phyloP scores from a whole-genome alignment of 2,113 vertebrate genomes.

The Mobula birostris region DNA sequence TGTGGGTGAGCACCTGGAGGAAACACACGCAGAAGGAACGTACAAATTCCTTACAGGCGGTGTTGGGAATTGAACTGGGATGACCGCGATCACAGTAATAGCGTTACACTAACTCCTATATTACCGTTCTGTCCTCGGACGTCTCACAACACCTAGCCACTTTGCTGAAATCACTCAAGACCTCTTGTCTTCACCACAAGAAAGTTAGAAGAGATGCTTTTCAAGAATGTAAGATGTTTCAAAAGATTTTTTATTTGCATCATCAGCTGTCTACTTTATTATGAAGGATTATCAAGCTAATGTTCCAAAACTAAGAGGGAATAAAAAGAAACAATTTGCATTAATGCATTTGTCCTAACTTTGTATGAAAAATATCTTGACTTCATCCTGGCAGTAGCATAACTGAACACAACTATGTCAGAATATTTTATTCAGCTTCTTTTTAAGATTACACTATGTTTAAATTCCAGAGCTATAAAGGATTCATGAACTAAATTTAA shows the following conservation, averaged over 20 bases:
- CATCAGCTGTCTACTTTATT: neutral
- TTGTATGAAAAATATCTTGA: neutral
- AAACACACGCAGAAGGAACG: too few relatives aligned
- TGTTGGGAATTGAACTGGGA: too few relatives aligned
- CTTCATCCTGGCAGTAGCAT: neutral
- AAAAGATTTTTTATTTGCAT: conserved; percentile 47
- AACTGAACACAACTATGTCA: neutral
- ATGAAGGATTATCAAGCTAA: neutral
- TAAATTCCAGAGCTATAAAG: neutral
- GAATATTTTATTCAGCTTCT: neutral
- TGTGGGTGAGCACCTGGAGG: too few relatives aligned
- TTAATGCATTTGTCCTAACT: neutral
- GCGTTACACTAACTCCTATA: too few relatives aligned
- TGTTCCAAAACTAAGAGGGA: neutral
- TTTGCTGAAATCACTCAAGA: conserved; percentile 44
- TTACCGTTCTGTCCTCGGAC: conserved; percentile 37
- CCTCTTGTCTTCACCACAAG: conserved; percentile 43
- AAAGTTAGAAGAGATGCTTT: conserved; percentile 11
- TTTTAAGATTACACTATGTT: neutral
- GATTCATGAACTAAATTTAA: conserved; percentile 8
- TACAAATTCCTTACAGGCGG: too few relatives aligned
- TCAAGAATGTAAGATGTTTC: conserved; percentile 53
- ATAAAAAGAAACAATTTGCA: neutral
- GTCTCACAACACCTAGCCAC: conserved; percentile 43
- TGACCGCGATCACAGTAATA: too few relatives aligned